phyloP scores from a whole-genome alignment of 2,113 vertebrate species.

The Natator depressus region DNA sequence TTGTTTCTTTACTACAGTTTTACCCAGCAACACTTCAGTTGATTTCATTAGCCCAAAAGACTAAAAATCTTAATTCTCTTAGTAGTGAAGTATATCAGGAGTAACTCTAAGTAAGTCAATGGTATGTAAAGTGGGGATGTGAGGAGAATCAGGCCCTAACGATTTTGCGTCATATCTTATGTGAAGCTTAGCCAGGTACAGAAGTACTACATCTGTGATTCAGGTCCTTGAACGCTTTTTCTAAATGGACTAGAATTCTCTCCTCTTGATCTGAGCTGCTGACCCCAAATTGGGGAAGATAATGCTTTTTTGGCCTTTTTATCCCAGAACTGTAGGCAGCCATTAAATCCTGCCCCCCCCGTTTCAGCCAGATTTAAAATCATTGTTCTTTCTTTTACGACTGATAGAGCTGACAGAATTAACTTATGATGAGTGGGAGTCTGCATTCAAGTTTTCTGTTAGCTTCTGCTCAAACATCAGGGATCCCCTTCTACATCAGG shows the following conservation, averaged over 20 bases:
- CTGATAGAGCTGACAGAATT: neutral
- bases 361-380: neutral
- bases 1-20: neutral
- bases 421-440: accelerated
- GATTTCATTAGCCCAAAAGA: neutral
- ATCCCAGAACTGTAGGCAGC: neutral
- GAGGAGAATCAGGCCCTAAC: neutral
- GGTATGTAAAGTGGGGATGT: neutral
- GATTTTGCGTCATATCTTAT: neutral
- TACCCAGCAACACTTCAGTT: neutral
- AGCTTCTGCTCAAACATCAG: neutral
- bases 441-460: neutral
- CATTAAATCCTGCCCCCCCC: neutral
- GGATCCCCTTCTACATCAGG: neutral
- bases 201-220: neutral
- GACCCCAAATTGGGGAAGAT: neutral
- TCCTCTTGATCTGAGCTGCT: neutral
- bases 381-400: neutral
- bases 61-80: neutral
- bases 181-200: neutral
- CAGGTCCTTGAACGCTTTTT: neutral
- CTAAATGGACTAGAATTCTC: neutral
- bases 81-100: neutral
- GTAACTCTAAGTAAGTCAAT: accelerated
- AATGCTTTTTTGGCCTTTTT: neutral